Base-by-base conservation (phyloP, 2,113 vertebrate genomes). In the Eclectus roratus region DNA sequence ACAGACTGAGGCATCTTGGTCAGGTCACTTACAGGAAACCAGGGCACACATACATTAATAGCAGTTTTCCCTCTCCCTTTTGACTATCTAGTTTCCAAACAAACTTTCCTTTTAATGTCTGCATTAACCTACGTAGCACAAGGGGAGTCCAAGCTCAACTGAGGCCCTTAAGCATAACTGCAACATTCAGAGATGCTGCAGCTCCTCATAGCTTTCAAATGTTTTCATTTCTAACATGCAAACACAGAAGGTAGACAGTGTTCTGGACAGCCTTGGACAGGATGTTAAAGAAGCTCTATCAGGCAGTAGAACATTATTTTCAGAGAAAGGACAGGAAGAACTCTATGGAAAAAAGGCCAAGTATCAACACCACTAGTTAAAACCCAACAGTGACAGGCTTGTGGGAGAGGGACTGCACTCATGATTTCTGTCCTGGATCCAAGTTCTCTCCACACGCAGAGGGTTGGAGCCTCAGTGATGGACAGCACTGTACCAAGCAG, bases 301-400 rank as follows among this genome's bases (percentile, higher is more conserved):
- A 24, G 31, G 39, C 24, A 85, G 29, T 21, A 79, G 9, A 92
- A 15, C 41, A 14, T 58, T 43, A 68, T 52, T 70, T 21, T 74
- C 50, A 64, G 31, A 49, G 25, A n/a, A 89, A 60, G 10, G 8
- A 58, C 11, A 47, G 29, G 35, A 94, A 90, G 10, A 84, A 39
- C 9, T 63, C 66, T 37, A 46, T 3, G 12, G 64, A 70, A 80
- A 41, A 74, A 33, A 78, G 19, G 7, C 25, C 23, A 47, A 33
- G 27, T 77, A 77, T 47, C n/a, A 65, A 60, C 27, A 73, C 14
- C 11, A 21, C 12, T n/a, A 35, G n/a, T 72, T 56, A 73, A 88
- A 80, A 68, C 12, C 18, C 24, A 0, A 0, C 14, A 91, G 35
- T 0, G 3, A 46, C 37, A 89, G 64, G 50, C 13, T 9, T 0